Evolutionary conservation across 1,140 invertebrate genomes (phyloP), one percentile per base, ranked within the genome.

Genomic region (Gryllus bimaculatus): DNA sequence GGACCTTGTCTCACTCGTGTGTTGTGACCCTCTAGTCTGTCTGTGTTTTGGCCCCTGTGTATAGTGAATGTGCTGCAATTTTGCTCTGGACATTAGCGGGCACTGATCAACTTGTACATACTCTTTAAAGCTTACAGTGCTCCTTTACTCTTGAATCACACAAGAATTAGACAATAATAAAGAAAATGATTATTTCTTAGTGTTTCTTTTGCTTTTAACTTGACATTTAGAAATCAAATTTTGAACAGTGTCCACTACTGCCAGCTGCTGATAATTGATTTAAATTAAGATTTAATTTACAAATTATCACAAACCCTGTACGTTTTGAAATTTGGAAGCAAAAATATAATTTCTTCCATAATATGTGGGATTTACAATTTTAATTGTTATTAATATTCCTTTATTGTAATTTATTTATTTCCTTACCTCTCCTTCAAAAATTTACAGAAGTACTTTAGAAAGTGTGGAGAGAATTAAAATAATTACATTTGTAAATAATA

Each of bases 11-110:
- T 79, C 78, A 79, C 78, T 79, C 78, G 48, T 79, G 74, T 79
- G 78, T 79, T 75, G 78, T 79, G 78, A 48, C 74, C 78, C 77
- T 73, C 47, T 73, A 77, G 76, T 77, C 75, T n/a, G 76, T 77
- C 47, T 20, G n/a, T 76, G 75, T 76, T 26, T 66, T 66, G 54
- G 54, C 18, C 26, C 75, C 75, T 47, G 26, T 47, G 75, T 77
- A 47, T 77, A 77, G 76, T 77, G 76, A 20, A 54, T 47, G 39
- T 77, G 76, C 76, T 48, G 76, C 48, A 77, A 48, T 73, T 13
- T 66, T 18, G 18, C 10, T 13, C 54, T 66, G 10, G 54, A 18
- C 54, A 66, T 66, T 13, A 66, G 54, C 18, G 54, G 54, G 54
- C 54, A 66, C 54, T 66, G 54, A 10, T 66, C 54, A 66, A 13